Base-by-base conservation (phyloP, 2,113 vertebrate species). In the Varanus komodoensis region DNA sequence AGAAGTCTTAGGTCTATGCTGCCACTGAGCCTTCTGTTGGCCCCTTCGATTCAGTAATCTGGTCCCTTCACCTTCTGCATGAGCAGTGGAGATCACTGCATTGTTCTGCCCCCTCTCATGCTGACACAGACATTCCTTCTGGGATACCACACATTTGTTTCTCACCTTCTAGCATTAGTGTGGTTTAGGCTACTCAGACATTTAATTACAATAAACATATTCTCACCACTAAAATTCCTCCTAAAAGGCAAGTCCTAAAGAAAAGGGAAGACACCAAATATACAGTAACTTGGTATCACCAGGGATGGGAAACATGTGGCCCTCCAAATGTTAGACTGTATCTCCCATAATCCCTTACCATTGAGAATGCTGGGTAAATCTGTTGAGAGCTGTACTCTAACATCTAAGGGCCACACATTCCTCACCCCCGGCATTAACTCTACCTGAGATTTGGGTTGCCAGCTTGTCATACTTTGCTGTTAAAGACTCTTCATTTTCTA, bases 371-470 rank as follows among this genome's bases (percentile, higher is more conserved):
- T 64, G 61, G 61, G 15, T 64, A 64, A 3, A 3, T 15, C 61
- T 64, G 17, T 19, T 5, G 17, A 19, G 17, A 19, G 61, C 5
- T 64, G 61, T 64, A 15, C 61, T 19, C 61, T 3, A 64, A 64
- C 61, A 64, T 21, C 61, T 64, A 19, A 19, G 61, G 61, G 61
- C 3, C 19, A 19, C 61, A 64, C 17, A 19, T 64, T 21, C 19
- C 17, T 11, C 61, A 64, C 61, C 17, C 61, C 61, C 54, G 32
- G 82, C 79, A 83, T 21, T 84, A 78, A 61, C 82, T 93, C 82
- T 93, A 98, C 98, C 98, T 98, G 98, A 97, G 94, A 98, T 95
- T 92, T 98, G 96, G 94, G 97, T 97, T 92, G 96, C 97, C 96
- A 99, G 96, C 38, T 97, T 97, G 4, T 97, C 97, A 93, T 98